phyloP scores from a whole-genome alignment of 2,113 vertebrate genomes.

The Pedetes capensis region DNA sequence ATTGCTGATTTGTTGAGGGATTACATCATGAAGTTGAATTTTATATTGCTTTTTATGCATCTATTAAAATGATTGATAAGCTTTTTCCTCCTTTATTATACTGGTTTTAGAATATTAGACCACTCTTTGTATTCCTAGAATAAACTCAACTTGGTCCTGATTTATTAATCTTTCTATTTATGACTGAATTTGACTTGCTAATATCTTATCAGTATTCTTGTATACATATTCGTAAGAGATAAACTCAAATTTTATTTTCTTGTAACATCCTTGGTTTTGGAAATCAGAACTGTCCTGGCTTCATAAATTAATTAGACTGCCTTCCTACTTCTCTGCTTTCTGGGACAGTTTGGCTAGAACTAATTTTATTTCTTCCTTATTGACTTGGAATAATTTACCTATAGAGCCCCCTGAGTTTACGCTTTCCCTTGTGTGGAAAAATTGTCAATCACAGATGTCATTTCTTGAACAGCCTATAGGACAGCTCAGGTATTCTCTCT shows the following conservation, averaged over 20 bases:
- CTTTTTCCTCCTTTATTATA: background rate
- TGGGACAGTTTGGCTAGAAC: background rate
- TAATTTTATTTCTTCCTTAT: background rate
- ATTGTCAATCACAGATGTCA: background rate
- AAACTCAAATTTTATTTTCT: background rate
- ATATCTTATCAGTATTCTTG: background rate
- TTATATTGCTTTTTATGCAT: background rate
- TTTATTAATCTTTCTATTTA: background rate
- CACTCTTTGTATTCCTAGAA: background rate
- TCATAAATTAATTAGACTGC: background rate
- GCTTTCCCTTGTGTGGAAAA: background rate
- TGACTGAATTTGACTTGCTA: background rate
- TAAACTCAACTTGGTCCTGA: background rate
- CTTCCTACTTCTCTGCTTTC: background rate
- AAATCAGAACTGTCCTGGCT: background rate
- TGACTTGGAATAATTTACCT: background rate
- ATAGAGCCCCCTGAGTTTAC: background rate
- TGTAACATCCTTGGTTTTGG: background rate
- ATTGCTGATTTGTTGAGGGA: background rate
- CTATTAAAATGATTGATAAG: background rate
- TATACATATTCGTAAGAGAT: background rate
- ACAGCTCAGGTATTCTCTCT: background rate
- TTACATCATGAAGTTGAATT: background rate
- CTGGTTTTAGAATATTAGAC: background rate
- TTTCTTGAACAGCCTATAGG: background rate